Evolutionary conservation across 2,113 vertebrate genomes (phyloP).

Genomic region (Tinamus guttatus): DNA sequence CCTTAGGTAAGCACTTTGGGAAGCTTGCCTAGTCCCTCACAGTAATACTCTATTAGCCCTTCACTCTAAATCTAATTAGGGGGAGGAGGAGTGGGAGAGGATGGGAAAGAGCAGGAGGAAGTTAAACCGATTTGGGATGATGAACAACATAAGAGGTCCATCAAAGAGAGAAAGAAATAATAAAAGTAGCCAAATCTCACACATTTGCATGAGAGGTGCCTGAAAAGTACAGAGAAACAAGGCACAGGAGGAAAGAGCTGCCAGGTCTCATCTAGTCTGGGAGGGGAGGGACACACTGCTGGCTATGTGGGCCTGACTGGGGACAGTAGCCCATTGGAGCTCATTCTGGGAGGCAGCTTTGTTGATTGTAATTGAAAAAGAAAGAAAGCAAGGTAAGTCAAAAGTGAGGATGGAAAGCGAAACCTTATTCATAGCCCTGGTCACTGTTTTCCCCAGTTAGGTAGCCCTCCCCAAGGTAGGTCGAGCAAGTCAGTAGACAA

Average conservation of each 20-base stretch:
- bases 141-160: neutral
- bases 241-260: neutral
- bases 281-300: neutral
- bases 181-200: neutral
- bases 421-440: neutral
- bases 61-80: conserved; percentile 40
- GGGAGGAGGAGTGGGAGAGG: neutral
- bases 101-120: conserved; percentile 11
- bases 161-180: neutral
- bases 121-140: conserved; percentile 26
- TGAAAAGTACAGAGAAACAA: neutral
- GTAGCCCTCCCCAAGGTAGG: neutral
- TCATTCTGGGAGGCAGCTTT: neutral
- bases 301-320: neutral
- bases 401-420: neutral
- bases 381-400: neutral
- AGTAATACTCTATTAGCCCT: conserved; percentile 54
- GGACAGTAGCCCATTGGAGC: neutral
- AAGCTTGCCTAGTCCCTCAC: conserved; percentile 7
- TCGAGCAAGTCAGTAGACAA: neutral
- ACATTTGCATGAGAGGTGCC: neutral
- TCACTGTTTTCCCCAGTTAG: neutral
- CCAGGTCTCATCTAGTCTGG: neutral
- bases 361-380: neutral
- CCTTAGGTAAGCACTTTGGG: conserved; percentile 28